A percentile compares a stretch with the other conserved stretches of the same genome.
phyloP scores from a whole-genome alignment of 1,140 invertebrate species.

The Sitophilus oryzae region DNA sequence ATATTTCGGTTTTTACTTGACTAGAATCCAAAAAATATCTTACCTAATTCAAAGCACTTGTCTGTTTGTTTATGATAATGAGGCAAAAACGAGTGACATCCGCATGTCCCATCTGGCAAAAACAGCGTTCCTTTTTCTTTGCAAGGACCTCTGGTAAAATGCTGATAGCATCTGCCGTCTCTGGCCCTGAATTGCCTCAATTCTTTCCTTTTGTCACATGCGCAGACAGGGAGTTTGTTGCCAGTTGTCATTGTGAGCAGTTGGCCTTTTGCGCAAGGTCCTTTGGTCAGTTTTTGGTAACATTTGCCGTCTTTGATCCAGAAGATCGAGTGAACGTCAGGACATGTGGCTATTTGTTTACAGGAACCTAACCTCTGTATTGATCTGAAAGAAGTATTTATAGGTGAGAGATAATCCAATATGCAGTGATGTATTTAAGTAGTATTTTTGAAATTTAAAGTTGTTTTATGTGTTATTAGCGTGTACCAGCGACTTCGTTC shows the following conservation, averaged over 20 bases:
- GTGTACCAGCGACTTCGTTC: no score
- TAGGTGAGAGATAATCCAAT: neutral
- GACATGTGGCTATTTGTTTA: constrained; percentile 54
- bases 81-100: constrained; percentile 60
- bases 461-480: no score
- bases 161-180: constrained; percentile 65
- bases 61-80: constrained; percentile 62
- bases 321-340: constrained; percentile 55
- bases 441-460: neutral
- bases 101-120: constrained; percentile 64
- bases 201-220: constrained; percentile 24
- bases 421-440: neutral
- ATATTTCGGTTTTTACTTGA: no score
- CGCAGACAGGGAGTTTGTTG: constrained; percentile 32
- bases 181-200: constrained; percentile 28
- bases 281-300: constrained; percentile 60
- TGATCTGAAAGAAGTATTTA: constrained; percentile 34
- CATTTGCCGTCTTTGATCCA: constrained; percentile 69
- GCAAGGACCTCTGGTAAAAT: constrained; percentile 72
- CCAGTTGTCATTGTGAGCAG: constrained; percentile 51
- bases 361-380: constrained; percentile 62
- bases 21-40: no score
- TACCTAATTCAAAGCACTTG: constrained; percentile 72
- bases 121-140: constrained; percentile 65
- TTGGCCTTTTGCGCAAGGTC: constrained; percentile 68